phyloP scores from a whole-genome alignment of 2,888 invertebrate genomes.

The Phragmatobia fuliginosa region DNA sequence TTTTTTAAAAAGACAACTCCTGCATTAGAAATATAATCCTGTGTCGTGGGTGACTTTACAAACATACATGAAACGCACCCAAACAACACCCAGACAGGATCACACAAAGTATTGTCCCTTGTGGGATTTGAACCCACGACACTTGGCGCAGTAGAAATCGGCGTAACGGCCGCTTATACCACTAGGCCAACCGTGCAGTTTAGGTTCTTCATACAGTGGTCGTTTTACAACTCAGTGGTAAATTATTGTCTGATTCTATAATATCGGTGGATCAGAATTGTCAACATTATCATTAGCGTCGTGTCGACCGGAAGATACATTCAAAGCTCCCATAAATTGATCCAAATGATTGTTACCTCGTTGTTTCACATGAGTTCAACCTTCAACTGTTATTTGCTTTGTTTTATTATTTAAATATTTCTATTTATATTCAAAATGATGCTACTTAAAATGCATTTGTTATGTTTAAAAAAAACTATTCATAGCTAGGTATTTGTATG shows the following conservation, averaged over 20 bases:
- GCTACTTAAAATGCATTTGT: background rate
- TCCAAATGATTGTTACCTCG: conserved; percentile 7
- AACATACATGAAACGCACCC: no score
- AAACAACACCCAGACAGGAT: no score
- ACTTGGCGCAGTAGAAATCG: no score
- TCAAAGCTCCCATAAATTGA: conserved; percentile 5
- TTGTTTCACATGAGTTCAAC: conserved; percentile 1
- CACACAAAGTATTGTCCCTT: no score
- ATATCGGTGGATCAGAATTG: background rate
- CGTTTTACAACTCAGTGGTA: background rate
- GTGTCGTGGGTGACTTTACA: no score
- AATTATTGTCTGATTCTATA: background rate
- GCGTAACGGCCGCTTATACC: no score
- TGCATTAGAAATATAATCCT: no score
- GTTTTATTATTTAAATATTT: background rate
- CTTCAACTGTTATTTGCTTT: background rate
- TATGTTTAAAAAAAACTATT: no score
- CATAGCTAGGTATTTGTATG: no score
- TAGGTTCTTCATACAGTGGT: background rate
- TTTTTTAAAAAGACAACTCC: no score
- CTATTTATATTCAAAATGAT: background rate
- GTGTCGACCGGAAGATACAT: conserved; percentile 3
- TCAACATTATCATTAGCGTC: conserved; percentile 3
- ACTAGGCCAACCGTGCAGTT: no score
- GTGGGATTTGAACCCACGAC: no score